Percentiles rank a stretch among this genome's conserved stretches.
phyloP scores from a whole-genome alignment of 2,888 invertebrate species.

The Drosophila borealis region DNA sequence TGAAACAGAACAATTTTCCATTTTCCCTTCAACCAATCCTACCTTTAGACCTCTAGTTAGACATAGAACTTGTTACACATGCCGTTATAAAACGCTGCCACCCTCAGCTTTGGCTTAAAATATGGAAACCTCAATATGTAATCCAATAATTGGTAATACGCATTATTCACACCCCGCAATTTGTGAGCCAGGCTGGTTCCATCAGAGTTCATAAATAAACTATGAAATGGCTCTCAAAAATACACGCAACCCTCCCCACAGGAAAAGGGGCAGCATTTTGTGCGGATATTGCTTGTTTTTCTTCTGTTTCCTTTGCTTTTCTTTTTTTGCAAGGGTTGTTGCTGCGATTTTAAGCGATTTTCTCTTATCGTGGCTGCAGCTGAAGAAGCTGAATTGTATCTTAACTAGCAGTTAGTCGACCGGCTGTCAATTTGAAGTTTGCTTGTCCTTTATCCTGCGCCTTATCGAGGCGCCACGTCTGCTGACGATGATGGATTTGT shows the following conservation, averaged over 20 bases:
- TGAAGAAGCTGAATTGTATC: neutral
- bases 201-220: conserved; percentile 53
- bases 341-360: conserved; percentile 4
- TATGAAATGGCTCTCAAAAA: conserved; percentile 24
- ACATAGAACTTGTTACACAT: too few species aligned
- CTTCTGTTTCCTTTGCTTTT: neutral
- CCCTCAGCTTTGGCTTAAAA: too few species aligned
- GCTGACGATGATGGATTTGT: conserved; percentile 73
- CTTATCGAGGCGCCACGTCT: conserved; percentile 56
- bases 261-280: conserved; percentile 16
- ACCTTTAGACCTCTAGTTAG: too few species aligned
- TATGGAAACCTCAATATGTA: conserved; percentile 25
- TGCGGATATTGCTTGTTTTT: conserved; percentile 14
- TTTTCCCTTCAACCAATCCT: too few species aligned
- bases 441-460: conserved; percentile 15
- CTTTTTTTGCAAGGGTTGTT: conserved; percentile 33
- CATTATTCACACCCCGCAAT: conserved; percentile 57
- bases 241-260: conserved; percentile 26
- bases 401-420: conserved; percentile 1
- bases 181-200: conserved; percentile 8
- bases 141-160: conserved; percentile 62
- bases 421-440: neutral
- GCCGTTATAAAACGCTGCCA: too few species aligned
- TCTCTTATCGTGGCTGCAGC: too few species aligned
- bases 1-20: too few species aligned